Percentiles rank a stretch among this genome's conserved stretches.
These are phyloP conservation scores for Drosophila suzukii DNA, from an alignment of 1,140 invertebrate genomes.

Conservation along the genomic window DNA sequence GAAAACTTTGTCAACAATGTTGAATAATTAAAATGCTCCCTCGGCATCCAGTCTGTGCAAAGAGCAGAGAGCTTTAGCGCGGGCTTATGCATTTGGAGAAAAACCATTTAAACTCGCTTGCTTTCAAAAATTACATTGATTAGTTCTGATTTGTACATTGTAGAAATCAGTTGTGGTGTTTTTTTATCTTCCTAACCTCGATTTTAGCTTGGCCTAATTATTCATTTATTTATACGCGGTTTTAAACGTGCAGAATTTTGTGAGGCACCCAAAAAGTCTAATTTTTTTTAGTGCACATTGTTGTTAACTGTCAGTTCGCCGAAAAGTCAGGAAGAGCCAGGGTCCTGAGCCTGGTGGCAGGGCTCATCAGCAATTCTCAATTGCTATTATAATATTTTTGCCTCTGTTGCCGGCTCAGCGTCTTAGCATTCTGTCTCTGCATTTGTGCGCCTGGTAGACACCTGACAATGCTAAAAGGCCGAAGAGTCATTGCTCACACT, in stretches of 20 bases:
- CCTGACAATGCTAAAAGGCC: conserved; percentile 71
- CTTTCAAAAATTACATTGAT: no score
- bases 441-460: conserved; percentile 61
- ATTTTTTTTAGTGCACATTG: conserved; percentile 7
- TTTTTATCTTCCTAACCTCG: no score
- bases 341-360: conserved; percentile 42
- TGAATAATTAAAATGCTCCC: conserved; percentile 84
- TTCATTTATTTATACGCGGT: no score
- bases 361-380: conserved; percentile 84
- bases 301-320: conserved; percentile 61
- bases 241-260: no score
- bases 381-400: conserved; percentile 84
- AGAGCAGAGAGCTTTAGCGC: conserved; percentile 38
- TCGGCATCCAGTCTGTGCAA: conserved; percentile 66
- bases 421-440: conserved; percentile 15
- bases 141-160: no score
- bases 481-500: conserved; percentile 30
- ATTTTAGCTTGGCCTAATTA: no score
- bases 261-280: no score
- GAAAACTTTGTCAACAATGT: conserved; percentile 83
- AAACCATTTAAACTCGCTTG: not conserved
- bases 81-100: conserved; percentile 9
- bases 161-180: no score
- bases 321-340: conserved; percentile 25
- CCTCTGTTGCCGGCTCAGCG: conserved; percentile 32